Conservation (phyloP, 1,140 invertebrate genomes). For the Drosophila subobscura region DNA sequence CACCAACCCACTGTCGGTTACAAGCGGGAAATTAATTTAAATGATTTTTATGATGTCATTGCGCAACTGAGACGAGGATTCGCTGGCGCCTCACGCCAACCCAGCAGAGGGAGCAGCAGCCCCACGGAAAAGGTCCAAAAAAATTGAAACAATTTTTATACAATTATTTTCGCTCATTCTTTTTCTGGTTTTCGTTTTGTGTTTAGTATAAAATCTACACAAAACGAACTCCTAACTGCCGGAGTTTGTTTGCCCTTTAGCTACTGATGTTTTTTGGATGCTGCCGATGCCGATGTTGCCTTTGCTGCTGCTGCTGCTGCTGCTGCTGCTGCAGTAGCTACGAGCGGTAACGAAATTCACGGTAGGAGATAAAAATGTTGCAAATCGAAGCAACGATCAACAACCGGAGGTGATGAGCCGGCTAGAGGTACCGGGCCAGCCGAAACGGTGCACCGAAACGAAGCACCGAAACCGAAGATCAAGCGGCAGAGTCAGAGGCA, state of each 20-base stretch:
- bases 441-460: conserved; percentile 35
- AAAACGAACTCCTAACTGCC: conserved; percentile 44
- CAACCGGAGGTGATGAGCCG: conserved; percentile 68
- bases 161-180: background rate
- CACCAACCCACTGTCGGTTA: conserved; percentile 13
- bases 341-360: conserved; percentile 80
- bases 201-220: conserved; percentile 30
- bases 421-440: conserved; percentile 17
- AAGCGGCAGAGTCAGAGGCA: conserved; percentile 4
- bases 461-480: conserved; percentile 28
- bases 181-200: background rate
- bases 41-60: conserved; percentile 82
- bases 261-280: conserved; percentile 11
- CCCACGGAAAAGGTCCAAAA: background rate
- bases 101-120: no score
- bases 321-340: conserved; percentile 65
- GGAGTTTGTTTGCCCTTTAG: conserved; percentile 52
- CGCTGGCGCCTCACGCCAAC: conserved; percentile 33
- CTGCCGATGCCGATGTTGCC: background rate
- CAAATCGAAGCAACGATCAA: conserved; percentile 81
- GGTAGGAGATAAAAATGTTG: conserved; percentile 81
- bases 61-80: conserved; percentile 66
- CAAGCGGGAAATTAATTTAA: conserved; percentile 78
- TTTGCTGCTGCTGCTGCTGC: conserved; percentile 3
- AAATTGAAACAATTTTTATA: conserved; percentile 11